phyloP scores from a whole-genome alignment of 2,797 vertebrate species.

The Chloroceryle amazona region DNA sequence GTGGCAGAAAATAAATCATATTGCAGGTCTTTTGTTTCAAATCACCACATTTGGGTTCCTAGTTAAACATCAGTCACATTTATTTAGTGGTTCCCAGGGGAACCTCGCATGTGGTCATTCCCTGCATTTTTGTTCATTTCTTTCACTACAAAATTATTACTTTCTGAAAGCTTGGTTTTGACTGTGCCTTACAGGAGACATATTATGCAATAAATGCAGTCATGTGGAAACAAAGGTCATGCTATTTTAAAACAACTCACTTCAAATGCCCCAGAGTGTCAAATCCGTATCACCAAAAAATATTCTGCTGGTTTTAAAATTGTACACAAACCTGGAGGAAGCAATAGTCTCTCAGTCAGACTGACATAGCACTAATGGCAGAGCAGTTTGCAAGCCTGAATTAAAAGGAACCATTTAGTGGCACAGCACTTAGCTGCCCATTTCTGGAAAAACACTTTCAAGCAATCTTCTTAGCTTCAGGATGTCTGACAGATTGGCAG shows the following conservation, averaged over 20 bases:
- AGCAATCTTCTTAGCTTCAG: neutral
- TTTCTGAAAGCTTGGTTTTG: constrained; percentile 8
- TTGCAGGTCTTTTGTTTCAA: neutral
- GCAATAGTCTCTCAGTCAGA: neutral
- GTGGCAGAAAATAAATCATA: neutral
- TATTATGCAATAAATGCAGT: constrained; percentile 7
- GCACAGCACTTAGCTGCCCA: neutral
- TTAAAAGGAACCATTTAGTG: neutral
- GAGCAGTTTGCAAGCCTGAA: neutral
- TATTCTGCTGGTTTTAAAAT: neutral
- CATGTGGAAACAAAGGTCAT: constrained; percentile 26
- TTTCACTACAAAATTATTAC: neutral
- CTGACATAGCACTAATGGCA: neutral
- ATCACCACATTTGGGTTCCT: neutral
- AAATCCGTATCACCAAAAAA: neutral
- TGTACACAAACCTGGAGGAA: neutral
- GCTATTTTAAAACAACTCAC: constrained; percentile 13
- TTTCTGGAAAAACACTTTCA: neutral
- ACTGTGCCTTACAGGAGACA: neutral
- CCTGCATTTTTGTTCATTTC: neutral
- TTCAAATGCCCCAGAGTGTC: neutral
- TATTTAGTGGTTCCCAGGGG: neutral
- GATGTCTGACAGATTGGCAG: neutral
- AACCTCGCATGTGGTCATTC: neutral
- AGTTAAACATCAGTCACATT: neutral